phyloP scores from a whole-genome alignment of 2,797 vertebrate species.

The Spinus olivaceus region DNA sequence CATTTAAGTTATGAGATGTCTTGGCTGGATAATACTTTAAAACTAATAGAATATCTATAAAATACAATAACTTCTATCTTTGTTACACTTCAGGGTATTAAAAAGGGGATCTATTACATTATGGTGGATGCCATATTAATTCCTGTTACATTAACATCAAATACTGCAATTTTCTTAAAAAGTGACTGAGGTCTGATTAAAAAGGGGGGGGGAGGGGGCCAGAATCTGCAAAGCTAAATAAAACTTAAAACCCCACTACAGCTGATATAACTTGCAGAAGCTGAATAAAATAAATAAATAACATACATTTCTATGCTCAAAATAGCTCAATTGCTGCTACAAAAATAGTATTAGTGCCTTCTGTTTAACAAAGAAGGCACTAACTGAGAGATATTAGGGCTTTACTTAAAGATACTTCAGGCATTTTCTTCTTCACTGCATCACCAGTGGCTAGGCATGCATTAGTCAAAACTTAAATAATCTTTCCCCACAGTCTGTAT shows the following conservation, averaged over 20 bases:
- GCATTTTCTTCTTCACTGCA: not conserved
- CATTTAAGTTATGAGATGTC: too few species aligned
- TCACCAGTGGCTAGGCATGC: not conserved
- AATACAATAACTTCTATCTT: not conserved
- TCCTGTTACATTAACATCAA: not conserved
- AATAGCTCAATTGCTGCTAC: not conserved
- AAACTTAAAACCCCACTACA: not conserved
- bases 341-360: not conserved
- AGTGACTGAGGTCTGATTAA: not conserved
- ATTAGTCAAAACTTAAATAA: not conserved
- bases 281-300: not conserved
- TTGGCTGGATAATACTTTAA: not conserved
- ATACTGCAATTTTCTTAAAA: not conserved
- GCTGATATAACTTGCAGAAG: not conserved
- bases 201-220: too few species aligned
- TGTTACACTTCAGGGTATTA: not conserved
- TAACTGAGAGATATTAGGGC: not conserved
- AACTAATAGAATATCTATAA: not conserved
- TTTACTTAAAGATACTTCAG: not conserved
- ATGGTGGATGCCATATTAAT: not conserved
- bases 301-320: not conserved
- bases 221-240: not conserved
- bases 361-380: not conserved
- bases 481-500: not conserved
- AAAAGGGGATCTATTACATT: not conserved